These are phyloP conservation scores for Musca vetustissima DNA, from an alignment of 1,140 invertebrate genomes.

Conservation along the genomic window DNA sequence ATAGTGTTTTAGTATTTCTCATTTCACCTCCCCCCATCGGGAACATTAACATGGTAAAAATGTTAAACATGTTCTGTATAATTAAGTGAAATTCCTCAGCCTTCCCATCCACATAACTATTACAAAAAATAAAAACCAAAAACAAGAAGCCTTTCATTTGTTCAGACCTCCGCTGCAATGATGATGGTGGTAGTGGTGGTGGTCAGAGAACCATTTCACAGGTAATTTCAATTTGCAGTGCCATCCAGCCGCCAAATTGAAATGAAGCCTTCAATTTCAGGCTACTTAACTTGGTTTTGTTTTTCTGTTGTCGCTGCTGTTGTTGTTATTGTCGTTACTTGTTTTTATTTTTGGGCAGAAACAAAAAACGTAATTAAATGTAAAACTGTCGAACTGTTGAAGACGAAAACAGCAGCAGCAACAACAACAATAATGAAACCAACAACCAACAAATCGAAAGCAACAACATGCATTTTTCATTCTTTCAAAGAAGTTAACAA, in stretches of 20 bases:
- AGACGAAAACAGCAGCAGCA: not conserved
- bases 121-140: not conserved
- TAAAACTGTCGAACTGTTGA: not conserved
- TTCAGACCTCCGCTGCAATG: too few species aligned
- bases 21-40: too few species aligned
- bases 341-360: not conserved
- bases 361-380: not conserved
- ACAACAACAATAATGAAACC: not conserved
- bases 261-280: slow-evolving; percentile 9
- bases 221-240: slow-evolving; percentile 3
- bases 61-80: slow-evolving; percentile 13
- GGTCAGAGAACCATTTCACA: too few species aligned
- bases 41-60: not conserved
- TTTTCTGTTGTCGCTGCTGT: not conserved
- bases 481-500: not conserved
- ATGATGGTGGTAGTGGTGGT: too few species aligned
- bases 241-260: not conserved
- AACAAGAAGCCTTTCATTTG: too few species aligned
- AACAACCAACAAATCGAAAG: not conserved
- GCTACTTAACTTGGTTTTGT: not conserved
- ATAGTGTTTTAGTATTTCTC: too few species aligned
- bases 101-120: not conserved
- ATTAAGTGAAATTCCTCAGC: not conserved
- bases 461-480: slow-evolving; percentile 5
- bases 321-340: not conserved